phyloP scores from a whole-genome alignment of 2,113 vertebrate genomes.

The Silurus asotus region DNA sequence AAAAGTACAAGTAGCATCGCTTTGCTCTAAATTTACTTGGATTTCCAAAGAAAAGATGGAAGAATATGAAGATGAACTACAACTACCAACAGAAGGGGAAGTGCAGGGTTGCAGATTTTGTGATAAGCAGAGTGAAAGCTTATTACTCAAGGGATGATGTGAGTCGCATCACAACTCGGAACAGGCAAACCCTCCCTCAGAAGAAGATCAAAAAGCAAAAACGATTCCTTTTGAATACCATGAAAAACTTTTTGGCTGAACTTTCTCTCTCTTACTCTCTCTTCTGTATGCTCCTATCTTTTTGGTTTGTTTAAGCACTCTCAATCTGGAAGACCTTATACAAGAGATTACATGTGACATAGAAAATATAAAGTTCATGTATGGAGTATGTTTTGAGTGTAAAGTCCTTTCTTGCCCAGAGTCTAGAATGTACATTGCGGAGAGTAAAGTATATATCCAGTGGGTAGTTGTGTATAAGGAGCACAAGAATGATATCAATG shows the following conservation, averaged over 20 bases:
- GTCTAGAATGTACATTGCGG: too few species aligned
- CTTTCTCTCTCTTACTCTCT: conserved; percentile 8
- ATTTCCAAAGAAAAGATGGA: conserved; percentile 8
- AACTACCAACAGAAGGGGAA: conserved; percentile 9
- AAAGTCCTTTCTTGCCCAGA: too few species aligned
- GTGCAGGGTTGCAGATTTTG: background rate
- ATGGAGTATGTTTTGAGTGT: background rate
- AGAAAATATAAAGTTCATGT: conserved; percentile 14
- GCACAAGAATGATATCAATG: conserved; percentile 25
- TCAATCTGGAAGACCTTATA: conserved; percentile 26
- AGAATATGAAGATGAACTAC: background rate
- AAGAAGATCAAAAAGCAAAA: conserved; percentile 33
- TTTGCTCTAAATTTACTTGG: background rate
- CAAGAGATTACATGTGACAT: conserved; percentile 7
- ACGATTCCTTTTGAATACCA: conserved; percentile 17
- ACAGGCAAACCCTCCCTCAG: background rate
- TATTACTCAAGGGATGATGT: conserved; percentile 1
- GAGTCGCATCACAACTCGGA: conserved; percentile 8
- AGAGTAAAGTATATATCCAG: too few species aligned
- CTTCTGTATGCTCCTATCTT: conserved; percentile 25
- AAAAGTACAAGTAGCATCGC: background rate
- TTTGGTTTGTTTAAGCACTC: conserved; percentile 13
- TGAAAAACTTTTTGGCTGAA: conserved; percentile 17
- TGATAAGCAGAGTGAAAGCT: background rate
- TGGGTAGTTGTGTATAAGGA: too few species aligned